Conservation (phyloP, 2,888 invertebrate genomes). For the Chelonus formosanus region DNA sequence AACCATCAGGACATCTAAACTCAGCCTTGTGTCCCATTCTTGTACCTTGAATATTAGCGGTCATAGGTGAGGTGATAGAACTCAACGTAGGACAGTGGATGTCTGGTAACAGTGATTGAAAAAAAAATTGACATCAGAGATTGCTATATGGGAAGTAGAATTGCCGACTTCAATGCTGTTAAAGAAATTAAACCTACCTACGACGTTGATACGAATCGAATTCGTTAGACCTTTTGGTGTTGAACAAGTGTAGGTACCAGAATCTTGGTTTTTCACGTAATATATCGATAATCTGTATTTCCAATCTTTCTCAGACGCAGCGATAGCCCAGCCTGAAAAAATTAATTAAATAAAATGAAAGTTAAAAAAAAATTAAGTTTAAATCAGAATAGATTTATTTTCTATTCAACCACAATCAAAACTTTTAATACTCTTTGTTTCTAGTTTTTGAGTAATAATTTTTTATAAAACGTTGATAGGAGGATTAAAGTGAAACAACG, state of each 20-base stretch:
- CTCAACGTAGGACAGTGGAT: slow-evolving; percentile 62
- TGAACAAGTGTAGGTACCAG: slow-evolving; percentile 85
- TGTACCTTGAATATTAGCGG: slow-evolving; percentile 79
- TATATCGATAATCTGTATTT: slow-evolving; percentile 84
- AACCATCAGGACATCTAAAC: slow-evolving; percentile 84
- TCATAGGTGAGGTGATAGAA: slow-evolving; percentile 71
- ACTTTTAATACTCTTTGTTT: too few species aligned
- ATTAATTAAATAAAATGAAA: background rate
- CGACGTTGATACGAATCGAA: slow-evolving; percentile 77
- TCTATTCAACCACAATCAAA: too few species aligned
- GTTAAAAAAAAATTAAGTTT: background rate
- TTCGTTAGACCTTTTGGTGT: slow-evolving; percentile 83
- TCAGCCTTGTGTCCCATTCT: slow-evolving; percentile 79
- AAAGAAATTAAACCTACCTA: slow-evolving; percentile 71
- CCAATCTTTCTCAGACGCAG: slow-evolving; percentile 78
- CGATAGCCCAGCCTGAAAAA: slow-evolving; percentile 76
- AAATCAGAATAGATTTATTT: background rate
- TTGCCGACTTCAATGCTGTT: background rate
- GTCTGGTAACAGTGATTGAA: slow-evolving; percentile 49
- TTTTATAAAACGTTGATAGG: too few species aligned
- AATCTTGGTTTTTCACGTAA: slow-evolving; percentile 84
- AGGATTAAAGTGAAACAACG: too few species aligned
- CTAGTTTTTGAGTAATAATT: too few species aligned
- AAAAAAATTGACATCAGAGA: slow-evolving; percentile 9
- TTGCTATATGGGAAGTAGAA: background rate